Evolutionary conservation across 1,140 invertebrate genomes (phyloP), one percentile per base, ranked within the genome.

Genomic region (Rhysida immarginata): DNA sequence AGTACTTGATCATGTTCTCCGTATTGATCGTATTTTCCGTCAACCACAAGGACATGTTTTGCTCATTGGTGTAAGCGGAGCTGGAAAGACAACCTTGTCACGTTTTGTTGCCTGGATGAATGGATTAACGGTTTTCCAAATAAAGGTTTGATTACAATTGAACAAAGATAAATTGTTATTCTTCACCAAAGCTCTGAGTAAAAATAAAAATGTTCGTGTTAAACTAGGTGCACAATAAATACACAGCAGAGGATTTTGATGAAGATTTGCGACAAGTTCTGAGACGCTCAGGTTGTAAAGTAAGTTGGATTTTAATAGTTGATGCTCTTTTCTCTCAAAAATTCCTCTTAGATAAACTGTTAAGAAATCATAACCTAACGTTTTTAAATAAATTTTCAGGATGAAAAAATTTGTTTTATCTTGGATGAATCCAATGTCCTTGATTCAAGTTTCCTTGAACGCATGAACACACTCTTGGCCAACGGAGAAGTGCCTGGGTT

Each of bases 61-160:
- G 58, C 75, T 99, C 0, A 99, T 99, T 67, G 94, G 94, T 63
- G 91, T 96, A 1, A 94, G 93, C 60, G 96, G 96, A 29, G 90
- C 95, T 59, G 96, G 96, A 54, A 99, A 99, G 75, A 99, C 96
- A 1, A 99, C 96, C 14, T 78, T 99, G 51, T 98, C 94, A 8
- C 77, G 96, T 59, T 99, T 99, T 72, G 96, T 99, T 25, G 96
- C 96, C 48, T 99, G 96, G 94, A 96, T 99, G 85, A 99, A 99
- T 74, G 96, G 96, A 25, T 76, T 99, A 2, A 91, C 86, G 57
- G 94, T 99, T 16, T 98, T 98, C 78, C 96, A 96, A 76, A 95
- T 96, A 56, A 92, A 92, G 74, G 82, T 81, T 67, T 46, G 16
- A 35, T 35, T 5, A 35, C n/a, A n/a, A n/a, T n/a, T n/a, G n/a